phyloP scores from a whole-genome alignment of 2,797 vertebrate species.

The Pangasius krempfi region DNA sequence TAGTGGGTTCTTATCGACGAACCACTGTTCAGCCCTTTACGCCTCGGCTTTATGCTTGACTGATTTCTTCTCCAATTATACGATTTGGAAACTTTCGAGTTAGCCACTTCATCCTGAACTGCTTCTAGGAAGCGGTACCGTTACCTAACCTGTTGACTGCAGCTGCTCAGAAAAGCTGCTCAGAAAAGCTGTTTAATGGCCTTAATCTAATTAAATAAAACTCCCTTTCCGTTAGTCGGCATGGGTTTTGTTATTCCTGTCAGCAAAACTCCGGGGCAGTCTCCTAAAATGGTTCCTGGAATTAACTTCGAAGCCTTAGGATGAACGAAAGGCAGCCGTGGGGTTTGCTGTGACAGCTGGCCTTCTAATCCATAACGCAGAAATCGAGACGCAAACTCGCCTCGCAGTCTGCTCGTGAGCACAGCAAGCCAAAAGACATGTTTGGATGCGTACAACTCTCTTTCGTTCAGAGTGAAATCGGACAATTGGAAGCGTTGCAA shows the following conservation, averaged over 20 bases:
- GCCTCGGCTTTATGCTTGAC: background rate
- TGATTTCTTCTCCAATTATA: background rate
- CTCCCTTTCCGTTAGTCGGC: background rate
- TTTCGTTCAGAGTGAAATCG: background rate
- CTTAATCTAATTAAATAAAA: background rate
- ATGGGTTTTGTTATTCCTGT: background rate
- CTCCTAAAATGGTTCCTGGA: background rate
- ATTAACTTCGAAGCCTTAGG: background rate
- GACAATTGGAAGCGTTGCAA: background rate
- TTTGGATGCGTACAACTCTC: background rate
- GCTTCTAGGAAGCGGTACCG: background rate
- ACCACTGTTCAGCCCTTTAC: background rate
- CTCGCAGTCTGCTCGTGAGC: background rate
- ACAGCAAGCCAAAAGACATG: background rate
- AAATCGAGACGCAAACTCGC: background rate
- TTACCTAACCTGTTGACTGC: background rate
- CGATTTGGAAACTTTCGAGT: background rate
- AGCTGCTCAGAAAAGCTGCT: background rate
- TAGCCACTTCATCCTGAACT: background rate
- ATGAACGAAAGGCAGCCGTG: background rate
- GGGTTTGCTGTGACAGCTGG: background rate
- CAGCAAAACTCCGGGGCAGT: background rate
- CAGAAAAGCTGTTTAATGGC: background rate
- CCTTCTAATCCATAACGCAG: background rate
- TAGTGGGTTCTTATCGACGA: background rate